Base-by-base conservation (phyloP, 2,888 invertebrate species). In the Choristoneura rosaceana region DNA sequence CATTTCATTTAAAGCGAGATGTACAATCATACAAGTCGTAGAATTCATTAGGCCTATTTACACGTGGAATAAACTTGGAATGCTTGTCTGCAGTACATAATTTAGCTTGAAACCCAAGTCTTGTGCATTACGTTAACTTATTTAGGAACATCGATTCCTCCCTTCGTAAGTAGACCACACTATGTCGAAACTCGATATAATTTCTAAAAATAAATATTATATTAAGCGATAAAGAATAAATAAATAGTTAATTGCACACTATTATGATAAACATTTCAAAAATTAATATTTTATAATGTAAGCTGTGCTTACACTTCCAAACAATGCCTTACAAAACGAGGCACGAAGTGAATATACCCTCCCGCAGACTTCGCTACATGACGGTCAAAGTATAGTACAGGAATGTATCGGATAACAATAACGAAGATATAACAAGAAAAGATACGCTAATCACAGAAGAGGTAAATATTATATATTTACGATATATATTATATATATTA, bases 51-150 rank as follows among this genome's bases (percentile, higher is more conserved):
- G 93, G 93, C 93, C 92, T 93, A 94, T 93, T 90, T 93, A 94
- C 93, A 94, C 90, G 88, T 93, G 93, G 93, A 93, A 93, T 92
- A 89, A 83, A 89, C 87, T 90, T 94, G 93, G 93, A 94, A 94
- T 94, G 93, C 92, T 90, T 92, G 84, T 87, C 90, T 88, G 86
- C 84, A 84, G 84, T 88, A 89, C 87, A 89, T 86, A 84, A 88
- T 88, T 86, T 85, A 86, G 87, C 81, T 88, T 84, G 61, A 84
- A 79, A 85, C 83, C 80, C 81, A 85, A 87, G 85, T 87, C 87
- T 88, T 85, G 86, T 90, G 90, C 89, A 87, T 87, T 82, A 83
- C 85, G 85, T 90, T 87, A 84, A 87, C 87, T 86, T 81, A 85
- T 85, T 83, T 92, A 93, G 92, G 93, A 93, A 93, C 93, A 90